These are phyloP conservation scores for Vombatus ursinus DNA, from an alignment of 2,113 vertebrate genomes.

Conservation along the genomic window DNA sequence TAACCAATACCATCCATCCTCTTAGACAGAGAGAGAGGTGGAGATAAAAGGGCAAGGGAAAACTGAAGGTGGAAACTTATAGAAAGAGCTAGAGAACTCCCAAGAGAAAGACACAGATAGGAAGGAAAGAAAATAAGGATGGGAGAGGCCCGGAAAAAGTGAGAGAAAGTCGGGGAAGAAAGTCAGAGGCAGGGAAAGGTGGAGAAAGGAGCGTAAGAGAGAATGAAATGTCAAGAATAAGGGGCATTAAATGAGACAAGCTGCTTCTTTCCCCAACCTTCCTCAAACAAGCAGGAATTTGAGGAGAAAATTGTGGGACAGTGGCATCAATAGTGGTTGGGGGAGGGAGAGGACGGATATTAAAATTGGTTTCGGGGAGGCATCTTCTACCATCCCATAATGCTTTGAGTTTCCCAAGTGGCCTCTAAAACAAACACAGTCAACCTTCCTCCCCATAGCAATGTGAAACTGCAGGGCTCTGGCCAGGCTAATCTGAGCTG, in stretches of 20 bases:
- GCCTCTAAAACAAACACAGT: constrained; percentile 68
- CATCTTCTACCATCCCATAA: constrained; percentile 67
- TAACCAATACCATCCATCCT: background rate
- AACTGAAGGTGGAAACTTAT: background rate
- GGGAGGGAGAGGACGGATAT: constrained; percentile 18
- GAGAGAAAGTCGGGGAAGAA: background rate
- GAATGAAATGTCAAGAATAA: background rate
- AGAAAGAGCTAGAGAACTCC: background rate
- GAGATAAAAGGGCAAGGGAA: background rate
- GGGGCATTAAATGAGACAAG: background rate
- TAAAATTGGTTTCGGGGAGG: background rate
- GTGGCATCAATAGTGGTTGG: background rate
- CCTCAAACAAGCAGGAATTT: background rate
- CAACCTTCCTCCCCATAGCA: background rate
- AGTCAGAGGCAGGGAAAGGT: background rate
- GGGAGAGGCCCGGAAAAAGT: background rate
- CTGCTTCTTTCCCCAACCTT: background rate
- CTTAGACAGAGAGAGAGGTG: background rate
- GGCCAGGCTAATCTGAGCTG: constrained; percentile 49
- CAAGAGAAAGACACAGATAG: background rate
- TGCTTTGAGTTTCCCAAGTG: constrained; percentile 70
- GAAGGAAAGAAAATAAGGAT: background rate
- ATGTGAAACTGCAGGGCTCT: constrained; percentile 23
- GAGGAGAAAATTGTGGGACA: constrained; percentile 33
- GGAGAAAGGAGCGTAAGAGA: background rate